These are phyloP conservation scores for Microtus ochrogaster DNA, from an alignment of 2,113 vertebrate species.

Conservation along the genomic window DNA sequence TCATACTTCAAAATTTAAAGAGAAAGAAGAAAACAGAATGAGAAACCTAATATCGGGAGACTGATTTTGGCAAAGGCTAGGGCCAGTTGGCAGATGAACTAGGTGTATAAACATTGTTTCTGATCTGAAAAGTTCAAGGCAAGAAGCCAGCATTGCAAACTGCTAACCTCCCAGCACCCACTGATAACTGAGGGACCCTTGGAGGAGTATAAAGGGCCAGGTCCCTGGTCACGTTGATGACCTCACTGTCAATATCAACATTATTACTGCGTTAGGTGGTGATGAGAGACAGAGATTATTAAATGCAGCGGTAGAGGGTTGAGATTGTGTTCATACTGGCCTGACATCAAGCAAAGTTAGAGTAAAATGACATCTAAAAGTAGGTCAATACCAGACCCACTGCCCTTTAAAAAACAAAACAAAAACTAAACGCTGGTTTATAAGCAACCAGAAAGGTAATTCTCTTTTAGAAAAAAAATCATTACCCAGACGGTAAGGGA, in stretches of 20 bases:
- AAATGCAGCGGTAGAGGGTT: conserved; percentile 20
- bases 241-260: neutral
- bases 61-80: conserved; percentile 27
- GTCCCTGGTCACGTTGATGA: neutral
- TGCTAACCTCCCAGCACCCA: neutral
- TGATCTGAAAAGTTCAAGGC: conserved; percentile 10
- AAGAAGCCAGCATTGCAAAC: conserved; percentile 26
- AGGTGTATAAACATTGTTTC: neutral
- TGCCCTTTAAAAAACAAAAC: conserved; percentile 41
- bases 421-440: conserved; percentile 30
- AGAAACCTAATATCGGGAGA: neutral
- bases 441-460: conserved; percentile 50
- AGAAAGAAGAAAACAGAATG: conserved; percentile 3
- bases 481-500: conserved; percentile 61
- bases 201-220: neutral
- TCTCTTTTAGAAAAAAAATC: conserved; percentile 40
- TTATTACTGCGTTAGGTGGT: neutral
- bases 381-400: conserved; percentile 65
- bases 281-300: conserved; percentile 13
- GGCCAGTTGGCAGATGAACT: neutral
- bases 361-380: conserved; percentile 67
- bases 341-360: conserved; percentile 42
- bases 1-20: conserved; percentile 23
- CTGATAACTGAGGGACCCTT: neutral
- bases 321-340: conserved; percentile 22